Base-by-base conservation (phyloP, 2,797 vertebrate species). In the Antennarius maculatus region DNA sequence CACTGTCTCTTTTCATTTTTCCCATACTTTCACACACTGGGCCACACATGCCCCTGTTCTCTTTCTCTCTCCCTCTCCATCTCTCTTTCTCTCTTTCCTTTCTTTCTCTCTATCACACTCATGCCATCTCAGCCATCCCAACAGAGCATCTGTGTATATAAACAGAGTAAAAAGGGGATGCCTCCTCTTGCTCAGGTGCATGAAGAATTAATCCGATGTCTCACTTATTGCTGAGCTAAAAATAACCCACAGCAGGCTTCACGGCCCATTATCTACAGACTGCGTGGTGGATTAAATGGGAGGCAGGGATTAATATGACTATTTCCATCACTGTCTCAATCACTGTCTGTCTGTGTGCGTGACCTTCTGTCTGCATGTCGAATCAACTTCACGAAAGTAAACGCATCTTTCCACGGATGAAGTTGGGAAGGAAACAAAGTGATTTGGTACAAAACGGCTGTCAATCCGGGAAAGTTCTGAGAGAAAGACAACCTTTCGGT, bases 271-370 rank as follows among this genome's bases (percentile, higher is more conserved):
- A 76, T 71, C 79, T 53, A 55, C 76, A 84, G 84, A 86, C 75
- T 77, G 76, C 6, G 42, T 80, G 66, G 58, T 82, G 85, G 88
- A 91, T 90, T 88, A 91, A 86, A 23, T 83, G 61, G 29, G 41
- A 78, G 78, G 76, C 61, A 4, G 46, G 83, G 86, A 91, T 91
- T 90, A 88, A 85, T 87, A 79, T 3, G 53, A 42, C 71, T 86
- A 84, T 87, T 82, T 81, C 59, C 74, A 85, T 78, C 80, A 54
- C 55, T 10, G 12, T 61, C 43, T 85, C 75, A 84, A 71, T 80
- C 67, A 79, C 23, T 29, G 66, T 71, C 74, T 76, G 67, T 57
- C 64, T 81, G 58, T 61, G 41, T 47, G 56, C 23, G 0, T 63
- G 75, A 77, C 85, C 73, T 83, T 73, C 65, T 77, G 58, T 59